Conservation (phyloP, 2,113 vertebrate species). For the Ploceus nigricollis region DNA sequence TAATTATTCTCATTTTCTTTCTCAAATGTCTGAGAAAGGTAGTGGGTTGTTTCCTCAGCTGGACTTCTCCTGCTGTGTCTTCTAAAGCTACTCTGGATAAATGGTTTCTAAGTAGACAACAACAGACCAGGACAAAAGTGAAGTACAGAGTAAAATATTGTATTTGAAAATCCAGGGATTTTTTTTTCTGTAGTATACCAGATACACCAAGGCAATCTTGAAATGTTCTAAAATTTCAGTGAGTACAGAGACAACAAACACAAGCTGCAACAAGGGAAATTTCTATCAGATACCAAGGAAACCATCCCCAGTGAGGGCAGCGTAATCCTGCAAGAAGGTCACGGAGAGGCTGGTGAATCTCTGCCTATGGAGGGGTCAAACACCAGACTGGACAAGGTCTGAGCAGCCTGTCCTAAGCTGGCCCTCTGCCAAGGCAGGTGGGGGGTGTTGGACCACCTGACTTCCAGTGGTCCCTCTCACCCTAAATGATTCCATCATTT, state of each 20-base stretch:
- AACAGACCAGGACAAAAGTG: background rate
- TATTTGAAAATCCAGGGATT: background rate
- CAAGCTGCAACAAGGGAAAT: background rate
- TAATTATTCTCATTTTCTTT: background rate
- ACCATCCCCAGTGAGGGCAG: background rate
- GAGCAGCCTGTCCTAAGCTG: background rate
- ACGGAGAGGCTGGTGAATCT: background rate
- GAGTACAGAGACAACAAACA: background rate
- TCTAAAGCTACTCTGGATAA: background rate
- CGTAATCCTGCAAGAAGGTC: background rate
- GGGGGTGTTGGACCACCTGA: background rate
- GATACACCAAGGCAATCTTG: background rate
- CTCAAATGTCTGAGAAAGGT: background rate
- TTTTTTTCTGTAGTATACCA: background rate
- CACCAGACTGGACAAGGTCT: background rate
- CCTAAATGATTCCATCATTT: background rate
- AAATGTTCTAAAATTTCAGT: background rate
- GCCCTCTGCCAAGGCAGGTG: fast-evolving
- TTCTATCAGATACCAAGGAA: background rate
- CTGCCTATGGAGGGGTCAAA: background rate
- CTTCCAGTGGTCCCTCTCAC: background rate
- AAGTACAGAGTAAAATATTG: background rate
- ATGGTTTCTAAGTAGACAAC: background rate
- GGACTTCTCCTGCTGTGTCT: background rate
- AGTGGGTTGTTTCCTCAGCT: background rate